phyloP scores from a whole-genome alignment of 1,140 invertebrate species.

The Pogonomyrmex barbatus region DNA sequence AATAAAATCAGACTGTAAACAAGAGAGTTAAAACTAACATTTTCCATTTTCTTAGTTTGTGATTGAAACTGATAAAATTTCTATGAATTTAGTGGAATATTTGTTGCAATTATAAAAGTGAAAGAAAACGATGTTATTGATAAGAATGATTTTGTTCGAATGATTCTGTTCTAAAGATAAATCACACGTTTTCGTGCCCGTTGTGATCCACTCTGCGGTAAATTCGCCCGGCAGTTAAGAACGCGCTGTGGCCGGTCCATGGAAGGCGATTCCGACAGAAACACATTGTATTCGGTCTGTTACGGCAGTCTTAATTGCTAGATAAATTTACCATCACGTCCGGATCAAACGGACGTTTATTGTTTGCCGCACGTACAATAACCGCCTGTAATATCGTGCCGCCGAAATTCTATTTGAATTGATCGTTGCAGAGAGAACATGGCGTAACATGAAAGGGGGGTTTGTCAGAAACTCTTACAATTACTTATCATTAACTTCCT shows the following conservation, averaged over 20 bases:
- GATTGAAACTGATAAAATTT: not conserved
- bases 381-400: constrained; percentile 38
- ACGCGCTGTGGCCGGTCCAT: constrained; percentile 35
- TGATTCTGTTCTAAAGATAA: not conserved
- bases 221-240: constrained; percentile 65
- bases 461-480: not conserved
- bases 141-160: not conserved
- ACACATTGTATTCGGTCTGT: constrained; percentile 61
- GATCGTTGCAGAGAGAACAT: not conserved
- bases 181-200: constrained; percentile 13
- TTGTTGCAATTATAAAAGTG: not conserved
- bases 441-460: not conserved
- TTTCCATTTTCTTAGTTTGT: not conserved
- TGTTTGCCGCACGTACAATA: constrained; percentile 13
- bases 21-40: not conserved
- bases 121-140: not conserved
- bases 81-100: not conserved
- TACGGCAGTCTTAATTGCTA: constrained; percentile 60
- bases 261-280: constrained; percentile 33
- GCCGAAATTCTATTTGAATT: constrained; percentile 17
- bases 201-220: constrained; percentile 52
- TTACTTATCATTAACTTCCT: not conserved
- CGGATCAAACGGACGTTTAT: constrained; percentile 58
- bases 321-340: constrained; percentile 63
- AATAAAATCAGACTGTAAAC: not conserved